These are phyloP conservation scores for Eucriotettix oculatus DNA, from an alignment of 2,888 invertebrate species.

Conservation along the genomic window DNA sequence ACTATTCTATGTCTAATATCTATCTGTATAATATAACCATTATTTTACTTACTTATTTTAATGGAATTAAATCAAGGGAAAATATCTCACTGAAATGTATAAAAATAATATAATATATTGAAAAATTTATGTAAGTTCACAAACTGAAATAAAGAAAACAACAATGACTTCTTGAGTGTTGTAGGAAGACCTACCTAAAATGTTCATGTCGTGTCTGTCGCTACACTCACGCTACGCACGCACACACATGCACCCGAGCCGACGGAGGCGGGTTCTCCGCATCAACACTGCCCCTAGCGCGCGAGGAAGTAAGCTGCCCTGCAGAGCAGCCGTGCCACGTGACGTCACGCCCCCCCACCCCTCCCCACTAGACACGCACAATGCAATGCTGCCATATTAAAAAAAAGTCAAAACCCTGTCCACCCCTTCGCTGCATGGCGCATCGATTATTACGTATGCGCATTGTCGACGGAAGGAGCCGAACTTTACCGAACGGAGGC, in stretches of 20 bases:
- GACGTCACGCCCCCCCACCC: not conserved
- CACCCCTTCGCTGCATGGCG: not conserved
- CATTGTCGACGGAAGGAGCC: not conserved
- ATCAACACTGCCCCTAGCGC: not conserved
- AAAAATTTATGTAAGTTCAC: too few relatives aligned
- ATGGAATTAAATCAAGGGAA: too few relatives aligned
- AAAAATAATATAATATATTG: too few relatives aligned
- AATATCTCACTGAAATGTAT: too few relatives aligned
- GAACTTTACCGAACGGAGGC: not conserved
- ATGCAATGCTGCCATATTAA: not conserved
- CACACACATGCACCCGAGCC: not conserved
- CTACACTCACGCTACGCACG: not conserved
- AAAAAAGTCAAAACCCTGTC: not conserved
- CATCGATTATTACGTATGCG: not conserved
- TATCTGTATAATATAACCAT: too few relatives aligned
- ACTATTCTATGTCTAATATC: too few relatives aligned
- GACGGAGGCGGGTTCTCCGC: not conserved
- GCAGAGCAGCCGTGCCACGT: not conserved
- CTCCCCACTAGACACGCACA: not conserved
- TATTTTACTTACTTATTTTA: too few relatives aligned
- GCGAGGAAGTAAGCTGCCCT: not conserved
- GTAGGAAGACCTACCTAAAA: not conserved
- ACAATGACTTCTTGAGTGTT: too few relatives aligned
- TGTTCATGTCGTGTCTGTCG: not conserved
- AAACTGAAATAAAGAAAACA: too few relatives aligned